Percentiles rank a stretch among this genome's conserved stretches.
Evolutionary conservation across 2,888 invertebrate genomes (phyloP).

Genomic region (Clistopyga incitator): DNA sequence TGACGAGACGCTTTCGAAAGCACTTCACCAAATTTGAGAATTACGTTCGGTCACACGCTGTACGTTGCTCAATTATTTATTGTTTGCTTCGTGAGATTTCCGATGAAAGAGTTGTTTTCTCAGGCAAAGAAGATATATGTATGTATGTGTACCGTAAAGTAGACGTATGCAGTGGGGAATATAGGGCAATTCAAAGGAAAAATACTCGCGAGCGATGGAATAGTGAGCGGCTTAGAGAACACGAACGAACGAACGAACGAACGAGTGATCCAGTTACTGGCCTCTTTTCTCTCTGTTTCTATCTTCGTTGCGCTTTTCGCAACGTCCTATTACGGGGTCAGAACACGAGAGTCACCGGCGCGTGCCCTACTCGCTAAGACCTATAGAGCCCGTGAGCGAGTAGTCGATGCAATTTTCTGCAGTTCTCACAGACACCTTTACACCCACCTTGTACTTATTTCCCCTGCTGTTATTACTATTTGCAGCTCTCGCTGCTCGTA

Average conservation of each 20-base stretch:
- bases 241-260: constrained; percentile 63
- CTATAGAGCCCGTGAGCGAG: constrained; percentile 31
- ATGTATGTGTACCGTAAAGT: constrained; percentile 57
- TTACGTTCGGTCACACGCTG: neutral
- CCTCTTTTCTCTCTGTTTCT: constrained; percentile 52
- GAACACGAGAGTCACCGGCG: constrained; percentile 51
- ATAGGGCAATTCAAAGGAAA: constrained; percentile 46
- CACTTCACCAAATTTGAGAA: neutral
- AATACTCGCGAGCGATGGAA: constrained; percentile 57
- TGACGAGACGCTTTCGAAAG: too few relatives aligned
- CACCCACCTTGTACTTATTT: constrained; percentile 31
- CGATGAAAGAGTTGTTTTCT: constrained; percentile 47
- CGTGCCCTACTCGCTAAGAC: constrained; percentile 36
- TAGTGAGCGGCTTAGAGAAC: constrained; percentile 56
- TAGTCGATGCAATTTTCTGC: constrained; percentile 58
- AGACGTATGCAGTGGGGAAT: constrained; percentile 40
- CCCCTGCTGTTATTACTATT: constrained; percentile 6
- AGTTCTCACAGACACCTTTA: constrained; percentile 41
- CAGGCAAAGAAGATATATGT: constrained; percentile 22
- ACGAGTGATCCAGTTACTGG: constrained; percentile 66
- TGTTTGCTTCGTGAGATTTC: neutral
- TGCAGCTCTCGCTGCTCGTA: constrained; percentile 6
- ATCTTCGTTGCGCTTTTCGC: constrained; percentile 45
- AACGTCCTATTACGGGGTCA: constrained; percentile 37
- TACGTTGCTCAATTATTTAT: neutral